Evolutionary conservation across 1,140 invertebrate genomes (phyloP), one percentile per base, ranked within the genome.

Genomic region (Brachionus calyciflorus): DNA sequence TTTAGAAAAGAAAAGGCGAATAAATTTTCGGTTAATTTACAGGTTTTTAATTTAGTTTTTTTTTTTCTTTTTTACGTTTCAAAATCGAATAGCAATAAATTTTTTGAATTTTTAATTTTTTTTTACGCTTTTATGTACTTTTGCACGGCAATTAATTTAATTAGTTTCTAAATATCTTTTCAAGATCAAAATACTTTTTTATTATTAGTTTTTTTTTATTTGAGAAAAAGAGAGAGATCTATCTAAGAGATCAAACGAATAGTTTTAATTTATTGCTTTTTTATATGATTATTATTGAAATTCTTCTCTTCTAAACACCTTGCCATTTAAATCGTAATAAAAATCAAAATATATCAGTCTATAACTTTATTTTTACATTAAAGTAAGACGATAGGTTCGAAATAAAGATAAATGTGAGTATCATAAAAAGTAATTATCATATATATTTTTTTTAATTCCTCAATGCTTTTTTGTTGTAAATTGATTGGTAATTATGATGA

Each of bases 111-210:
- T 37, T 5, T 5, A 37, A 9, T 37, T 37, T 37, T 5, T 5
- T 37, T 37, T 37, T 37, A 37, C 33, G 33, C 33, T 37, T 37
- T 37, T 37, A 5, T 37, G 3, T 46, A 7, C 14, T 14, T 46
- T 65, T 65, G 33, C 30, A 65, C 60, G 60, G 60, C 60, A 65
- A 65, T 65, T 65, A 65, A 65, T 65, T 65, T 65, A 65, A 65
- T 65, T 65, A 65, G 60, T 65, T 65, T 60, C 55, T 60, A 60
- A 60, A 60, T 60, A 60, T 60, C 55, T 65, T 65, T 3, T 44
- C 40, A 26, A 65, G 60, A 65, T 65, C 60, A 65, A 65, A 65
- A 55, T 24, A 55, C 41, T 7, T 7, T 14, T 3, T 63, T 65
- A 24, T 41, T 65, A 44, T 65, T 65, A 65, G 60, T 26, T 65